Base-by-base conservation (phyloP, 2,797 vertebrate species). In the Urophycis tenuis region DNA sequence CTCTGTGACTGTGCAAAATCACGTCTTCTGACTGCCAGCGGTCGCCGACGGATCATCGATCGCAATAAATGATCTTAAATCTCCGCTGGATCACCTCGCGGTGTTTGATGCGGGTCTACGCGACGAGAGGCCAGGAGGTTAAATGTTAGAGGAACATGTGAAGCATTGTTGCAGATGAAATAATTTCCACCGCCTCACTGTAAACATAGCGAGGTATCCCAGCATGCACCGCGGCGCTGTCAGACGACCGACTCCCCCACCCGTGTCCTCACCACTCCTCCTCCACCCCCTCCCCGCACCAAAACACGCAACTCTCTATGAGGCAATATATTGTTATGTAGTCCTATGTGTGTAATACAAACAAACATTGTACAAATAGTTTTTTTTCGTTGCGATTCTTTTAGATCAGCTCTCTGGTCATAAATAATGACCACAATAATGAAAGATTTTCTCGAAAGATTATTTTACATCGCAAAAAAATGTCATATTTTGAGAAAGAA, bases 1-100 rank as follows among this genome's bases (percentile, higher is more conserved):
- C n/a, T 67, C 60, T 87, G 90, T 91, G 90, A 91, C 90, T 7
- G 75, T 89, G 90, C 90, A 90, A 75, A 84, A 82, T 70, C 32
- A n/a, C 6, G 12, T 73, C 19, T 25, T 22, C 9, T 1, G 71
- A 71, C 73, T 36, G 75, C 10, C 6, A 0, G 49, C 17, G 60
- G 53, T n/a, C 22, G 53, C 53, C 53, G 53, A 60, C 53, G 53
- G 53, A 9, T 22, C 53, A 60, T 60, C 53, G 53, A 60, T 60
- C 53, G 1, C 22, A 17, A 60, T 60, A n/a, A n/a, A 1, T n/a
- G 69, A 74, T 35, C 53, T 9, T 15, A 35, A 10, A 34, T n/a
- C 10, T 11, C 19, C 4, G 11, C 1, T 31, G 32, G 29, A 41
- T 10, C 1, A n/a, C 7, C 53, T 60, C 19, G 22, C 7, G 22